These are phyloP conservation scores for Trypoxylus dichotomus DNA, from an alignment of 1,140 invertebrate genomes.

Conservation along the genomic window DNA sequence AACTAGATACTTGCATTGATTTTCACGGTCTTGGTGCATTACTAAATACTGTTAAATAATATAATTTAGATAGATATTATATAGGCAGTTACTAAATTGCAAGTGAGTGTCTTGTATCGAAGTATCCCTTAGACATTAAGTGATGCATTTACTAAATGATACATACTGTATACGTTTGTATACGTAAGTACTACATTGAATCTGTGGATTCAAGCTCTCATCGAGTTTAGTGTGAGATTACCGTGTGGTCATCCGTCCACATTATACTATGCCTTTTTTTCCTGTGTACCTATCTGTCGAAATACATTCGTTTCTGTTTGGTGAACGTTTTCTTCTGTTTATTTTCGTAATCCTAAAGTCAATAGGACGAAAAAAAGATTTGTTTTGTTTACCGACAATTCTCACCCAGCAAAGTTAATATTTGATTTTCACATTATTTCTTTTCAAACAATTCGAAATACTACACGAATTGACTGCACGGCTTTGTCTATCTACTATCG, in stretches of 20 bases:
- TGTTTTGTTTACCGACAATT: slow-evolving; percentile 34
- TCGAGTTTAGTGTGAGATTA: not conserved
- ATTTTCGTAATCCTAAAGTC: slow-evolving; percentile 29
- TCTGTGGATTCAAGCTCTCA: not conserved
- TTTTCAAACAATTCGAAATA: slow-evolving; percentile 27
- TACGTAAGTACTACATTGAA: not conserved
- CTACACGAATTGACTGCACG: slow-evolving; percentile 16
- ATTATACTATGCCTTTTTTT: not conserved
- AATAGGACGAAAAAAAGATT: slow-evolving; percentile 29
- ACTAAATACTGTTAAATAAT: no score
- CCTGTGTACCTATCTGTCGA: slow-evolving; percentile 17
- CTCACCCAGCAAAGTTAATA: slow-evolving; percentile 33
- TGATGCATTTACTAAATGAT: no score
- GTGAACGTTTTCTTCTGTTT: slow-evolving; percentile 28
- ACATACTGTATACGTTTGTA: not conserved
- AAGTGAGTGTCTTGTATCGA: no score
- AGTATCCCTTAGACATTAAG: no score
- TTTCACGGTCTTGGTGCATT: no score
- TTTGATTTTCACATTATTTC: slow-evolving; percentile 31
- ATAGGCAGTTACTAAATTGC: no score
- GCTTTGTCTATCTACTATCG: slow-evolving; percentile 21
- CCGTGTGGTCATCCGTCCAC: not conserved
- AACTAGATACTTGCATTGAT: no score
- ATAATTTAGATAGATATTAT: no score
- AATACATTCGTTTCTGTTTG: slow-evolving; percentile 26